These are phyloP conservation scores for Onychomys arenicola DNA, from an alignment of 2,797 vertebrate species.

Conservation along the genomic window DNA sequence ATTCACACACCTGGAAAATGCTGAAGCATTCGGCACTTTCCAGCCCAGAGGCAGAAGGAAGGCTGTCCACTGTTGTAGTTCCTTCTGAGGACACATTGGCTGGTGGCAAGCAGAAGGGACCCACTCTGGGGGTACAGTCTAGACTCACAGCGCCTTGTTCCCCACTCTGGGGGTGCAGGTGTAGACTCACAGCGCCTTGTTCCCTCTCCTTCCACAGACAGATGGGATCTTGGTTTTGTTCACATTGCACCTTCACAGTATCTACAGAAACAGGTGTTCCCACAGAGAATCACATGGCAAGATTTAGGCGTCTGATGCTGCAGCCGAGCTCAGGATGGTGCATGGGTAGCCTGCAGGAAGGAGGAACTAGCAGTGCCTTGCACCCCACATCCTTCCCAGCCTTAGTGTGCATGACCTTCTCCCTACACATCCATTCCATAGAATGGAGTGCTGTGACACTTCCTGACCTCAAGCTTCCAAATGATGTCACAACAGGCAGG, in stretches of 20 bases:
- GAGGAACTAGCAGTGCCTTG: too few species aligned
- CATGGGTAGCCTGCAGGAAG: rapidly evolving
- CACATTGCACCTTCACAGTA: not conserved
- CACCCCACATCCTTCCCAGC: too few species aligned
- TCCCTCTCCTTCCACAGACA: not conserved
- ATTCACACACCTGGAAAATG: not conserved
- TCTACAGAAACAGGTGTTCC: not conserved
- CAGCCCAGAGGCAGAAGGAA: not conserved
- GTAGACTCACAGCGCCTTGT: not conserved
- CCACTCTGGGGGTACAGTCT: not conserved
- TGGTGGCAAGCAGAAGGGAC: not conserved
- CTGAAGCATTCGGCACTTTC: not conserved
- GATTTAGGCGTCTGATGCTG: too few species aligned
- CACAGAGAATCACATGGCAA: not conserved
- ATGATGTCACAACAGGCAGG: constrained; percentile 65
- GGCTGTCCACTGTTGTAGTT: not conserved
- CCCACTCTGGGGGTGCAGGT: not conserved
- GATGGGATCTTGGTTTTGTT: not conserved
- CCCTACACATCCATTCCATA: rapidly evolving
- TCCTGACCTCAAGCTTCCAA: not conserved
- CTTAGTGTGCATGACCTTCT: not conserved
- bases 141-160: not conserved
- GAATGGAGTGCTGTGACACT: not conserved
- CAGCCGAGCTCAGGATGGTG: not conserved
- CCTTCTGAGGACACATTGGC: not conserved